Percentiles rank a stretch among this genome's conserved stretches.
Evolutionary conservation across 64 coral and sea anemone species (phyloP).

Genomic region (Stichodactyla helianthus): DNA sequence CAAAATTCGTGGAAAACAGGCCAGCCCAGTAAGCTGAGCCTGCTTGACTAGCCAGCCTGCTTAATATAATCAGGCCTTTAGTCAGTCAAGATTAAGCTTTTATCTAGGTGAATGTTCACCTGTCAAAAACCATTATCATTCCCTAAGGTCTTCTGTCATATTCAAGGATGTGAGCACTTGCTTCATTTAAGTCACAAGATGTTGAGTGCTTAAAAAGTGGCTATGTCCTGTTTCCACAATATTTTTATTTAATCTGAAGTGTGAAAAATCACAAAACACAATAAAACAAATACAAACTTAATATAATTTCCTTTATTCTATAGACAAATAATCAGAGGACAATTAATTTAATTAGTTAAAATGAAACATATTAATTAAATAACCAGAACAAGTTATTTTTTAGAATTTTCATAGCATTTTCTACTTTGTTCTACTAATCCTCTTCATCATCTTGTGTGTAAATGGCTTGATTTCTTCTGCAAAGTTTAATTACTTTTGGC

Average conservation of each 20-base stretch:
- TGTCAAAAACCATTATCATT: not conserved
- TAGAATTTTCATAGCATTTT: not conserved
- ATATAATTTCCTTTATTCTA: not conserved
- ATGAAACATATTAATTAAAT: not conserved
- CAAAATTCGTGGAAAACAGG: no score
- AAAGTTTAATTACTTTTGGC: slow-evolving; percentile 69
- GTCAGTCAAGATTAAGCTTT: no score
- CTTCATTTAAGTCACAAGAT: not conserved
- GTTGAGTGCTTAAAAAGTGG: not conserved
- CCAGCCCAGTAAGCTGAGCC: no score
- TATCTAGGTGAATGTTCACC: no score
- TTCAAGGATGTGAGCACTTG: not conserved
- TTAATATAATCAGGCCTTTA: no score
- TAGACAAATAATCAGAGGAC: not conserved
- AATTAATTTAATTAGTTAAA: not conserved
- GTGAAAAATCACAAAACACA: not conserved
- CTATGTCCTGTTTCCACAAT: not conserved
- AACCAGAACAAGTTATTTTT: not conserved
- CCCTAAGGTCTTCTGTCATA: not conserved
- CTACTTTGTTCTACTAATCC: not conserved
- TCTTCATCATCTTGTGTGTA: slow-evolving; percentile 56
- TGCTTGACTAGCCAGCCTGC: no score
- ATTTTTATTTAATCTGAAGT: not conserved
- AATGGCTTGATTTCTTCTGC: slow-evolving; percentile 80
- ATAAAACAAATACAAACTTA: not conserved